A percentile compares a stretch with the other conserved stretches of the same genome.
phyloP scores from a whole-genome alignment of 2,113 vertebrate genomes.

The Sprattus sprattus region DNA sequence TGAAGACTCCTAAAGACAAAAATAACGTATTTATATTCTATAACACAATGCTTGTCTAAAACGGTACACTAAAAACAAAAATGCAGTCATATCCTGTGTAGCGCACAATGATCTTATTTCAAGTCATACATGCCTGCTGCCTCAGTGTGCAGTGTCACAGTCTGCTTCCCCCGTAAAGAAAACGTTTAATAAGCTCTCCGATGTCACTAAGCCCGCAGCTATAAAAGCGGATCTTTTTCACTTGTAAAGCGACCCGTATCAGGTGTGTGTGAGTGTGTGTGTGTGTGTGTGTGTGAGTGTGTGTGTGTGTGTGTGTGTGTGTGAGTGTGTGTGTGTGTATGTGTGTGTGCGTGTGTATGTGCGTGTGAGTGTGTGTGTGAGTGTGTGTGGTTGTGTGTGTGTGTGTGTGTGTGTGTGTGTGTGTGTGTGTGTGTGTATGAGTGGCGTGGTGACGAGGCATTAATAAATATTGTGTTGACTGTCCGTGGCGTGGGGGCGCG shows the following conservation, averaged over 20 bases:
- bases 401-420: not conserved
- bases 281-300: no score
- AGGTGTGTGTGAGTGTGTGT: slow-evolving; percentile 37
- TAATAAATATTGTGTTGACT: slow-evolving; percentile 58
- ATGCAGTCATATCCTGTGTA: not conserved
- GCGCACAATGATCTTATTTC: not conserved
- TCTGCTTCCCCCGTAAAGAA: not conserved
- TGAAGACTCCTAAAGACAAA: no score
- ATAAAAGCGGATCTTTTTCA: slow-evolving; percentile 33
- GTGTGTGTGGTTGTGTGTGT: no score
- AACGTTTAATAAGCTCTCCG: not conserved
- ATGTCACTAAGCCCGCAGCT: not conserved
- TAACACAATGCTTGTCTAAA: no score
- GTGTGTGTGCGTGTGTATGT: no score
- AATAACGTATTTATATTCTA: no score
- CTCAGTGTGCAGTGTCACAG: not conserved
- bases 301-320: no score
- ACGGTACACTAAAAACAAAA: no score
- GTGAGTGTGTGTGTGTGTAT: no score
- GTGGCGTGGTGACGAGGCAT: slow-evolving; percentile 38
- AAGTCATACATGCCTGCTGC: not conserved
- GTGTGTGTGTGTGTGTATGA: slow-evolving; percentile 32
- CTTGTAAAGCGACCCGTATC: slow-evolving; percentile 37
- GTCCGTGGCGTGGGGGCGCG: slow-evolving; percentile 35
- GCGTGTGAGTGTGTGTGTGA: no score